A percentile compares a stretch with the other conserved stretches of the same genome.
Conservation (phyloP, 2,797 vertebrate species). For the Rhynchotus rufescens region DNA sequence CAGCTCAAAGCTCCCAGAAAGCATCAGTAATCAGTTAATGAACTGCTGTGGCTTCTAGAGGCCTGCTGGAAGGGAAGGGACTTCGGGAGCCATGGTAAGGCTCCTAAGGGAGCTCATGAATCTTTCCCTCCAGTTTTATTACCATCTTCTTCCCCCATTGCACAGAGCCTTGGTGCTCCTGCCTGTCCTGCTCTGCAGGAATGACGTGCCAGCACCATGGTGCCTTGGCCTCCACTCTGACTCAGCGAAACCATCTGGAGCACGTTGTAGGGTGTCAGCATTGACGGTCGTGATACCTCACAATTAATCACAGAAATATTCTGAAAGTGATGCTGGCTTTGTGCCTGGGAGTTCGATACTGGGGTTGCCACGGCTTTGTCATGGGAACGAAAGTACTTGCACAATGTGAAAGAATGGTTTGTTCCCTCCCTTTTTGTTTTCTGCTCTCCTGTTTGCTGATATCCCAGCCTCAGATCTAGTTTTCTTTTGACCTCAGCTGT, state of each 20-base stretch:
- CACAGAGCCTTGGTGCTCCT: not conserved
- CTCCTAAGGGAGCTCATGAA: not conserved
- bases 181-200: not conserved
- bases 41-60: not conserved
- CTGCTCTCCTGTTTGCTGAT: not conserved
- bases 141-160: not conserved
- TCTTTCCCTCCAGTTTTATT: not conserved
- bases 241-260: not conserved
- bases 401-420: not conserved
- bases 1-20: not conserved
- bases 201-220: not conserved
- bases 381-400: not conserved
- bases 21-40: not conserved
- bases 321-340: not conserved
- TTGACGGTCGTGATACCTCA: not conserved
- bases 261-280: not conserved
- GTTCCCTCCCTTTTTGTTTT: not conserved
- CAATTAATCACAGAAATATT: not conserved
- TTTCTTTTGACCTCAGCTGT: slow-evolving; percentile 3
- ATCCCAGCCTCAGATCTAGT: not conserved
- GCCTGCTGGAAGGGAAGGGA: not conserved
- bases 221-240: not conserved
- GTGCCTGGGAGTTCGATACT: not conserved
- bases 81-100: not conserved
- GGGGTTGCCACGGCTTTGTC: fast-evolving